Base-by-base conservation (phyloP, 2,113 vertebrate species). In the Oncorhynchus gorbuscha region DNA sequence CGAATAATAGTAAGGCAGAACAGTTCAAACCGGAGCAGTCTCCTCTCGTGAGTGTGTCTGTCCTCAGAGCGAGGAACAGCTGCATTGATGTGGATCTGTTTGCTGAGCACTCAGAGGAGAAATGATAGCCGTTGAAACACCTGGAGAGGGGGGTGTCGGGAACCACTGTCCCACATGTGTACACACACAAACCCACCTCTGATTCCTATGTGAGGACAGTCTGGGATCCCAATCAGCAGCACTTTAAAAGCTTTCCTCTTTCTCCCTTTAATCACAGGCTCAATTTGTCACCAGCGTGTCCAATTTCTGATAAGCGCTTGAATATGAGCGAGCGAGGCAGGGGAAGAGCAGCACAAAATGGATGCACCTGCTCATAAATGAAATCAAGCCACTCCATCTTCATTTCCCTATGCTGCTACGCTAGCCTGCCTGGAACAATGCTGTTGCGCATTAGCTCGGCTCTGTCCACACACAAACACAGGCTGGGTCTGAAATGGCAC, bases 281-380 rank as follows among this genome's bases (percentile, higher is more conserved):
- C 87, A 90, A 90, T 92, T 92, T 94, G 91, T 92, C 92, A 90
- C 90, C 78, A 75, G 86, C 90, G 92, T 92, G 90, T 93, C 90
- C 91, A 91, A 91, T 94, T 94, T 93, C 85, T 87, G 89, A 89
- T 90, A 91, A 92, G 91, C 88, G 84, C 88, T 90, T 87, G 87
- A 90, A 88, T 88, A 84, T 84, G 79, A 71, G 84, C 13, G 3
- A 5, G 28, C 3, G 4, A 28, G 84, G 84, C 84, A 85, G 83
- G 80, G 81, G 71, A 81, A 71, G 81, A 45, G 39, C 39, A 79
- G 86, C 87, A 84, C 89, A 92, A 92, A 93, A 93, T 93, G 91
- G 91, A 92, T 89, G 92, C 92, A 93, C 92, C 93, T 93, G 92
- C 89, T 92, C 89, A 90, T 89, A 91, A 93, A 92, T 91, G 86